These are phyloP conservation scores for Rallus limicola DNA, from an alignment of 2,113 vertebrate species.

Conservation along the genomic window DNA sequence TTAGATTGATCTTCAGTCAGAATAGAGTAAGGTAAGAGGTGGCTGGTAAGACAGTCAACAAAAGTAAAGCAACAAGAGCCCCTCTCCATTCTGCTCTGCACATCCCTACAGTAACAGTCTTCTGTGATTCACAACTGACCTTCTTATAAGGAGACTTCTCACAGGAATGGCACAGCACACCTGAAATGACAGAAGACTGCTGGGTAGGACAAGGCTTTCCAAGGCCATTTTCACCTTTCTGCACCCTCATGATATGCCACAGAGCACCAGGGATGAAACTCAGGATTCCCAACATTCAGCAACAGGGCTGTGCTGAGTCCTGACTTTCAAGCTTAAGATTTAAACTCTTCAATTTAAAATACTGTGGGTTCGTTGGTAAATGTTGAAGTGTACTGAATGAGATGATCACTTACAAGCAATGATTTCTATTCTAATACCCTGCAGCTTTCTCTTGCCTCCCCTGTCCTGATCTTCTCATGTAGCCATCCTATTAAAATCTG, in stretches of 20 bases:
- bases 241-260: not conserved
- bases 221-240: not conserved
- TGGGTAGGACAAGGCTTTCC: not conserved
- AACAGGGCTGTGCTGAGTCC: not conserved
- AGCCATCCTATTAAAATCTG: not conserved
- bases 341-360: not conserved
- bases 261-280: not conserved
- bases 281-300: not conserved
- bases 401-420: not conserved
- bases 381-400: not conserved
- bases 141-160: not conserved
- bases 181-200: not conserved
- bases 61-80: not conserved
- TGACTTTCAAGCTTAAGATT: not conserved
- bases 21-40: not conserved
- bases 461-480: not conserved
- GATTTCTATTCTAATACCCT: not conserved
- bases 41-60: not conserved
- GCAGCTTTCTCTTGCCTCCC: not conserved
- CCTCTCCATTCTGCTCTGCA: not conserved
- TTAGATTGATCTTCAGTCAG: not conserved
- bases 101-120: not conserved
- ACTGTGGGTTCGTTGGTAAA: fast-evolving
- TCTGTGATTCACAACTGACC: not conserved
- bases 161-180: not conserved